Evolutionary conservation across 2,113 vertebrate genomes (phyloP), one percentile per base, ranked within the genome.

Genomic region (Podarcis raffonei): DNA sequence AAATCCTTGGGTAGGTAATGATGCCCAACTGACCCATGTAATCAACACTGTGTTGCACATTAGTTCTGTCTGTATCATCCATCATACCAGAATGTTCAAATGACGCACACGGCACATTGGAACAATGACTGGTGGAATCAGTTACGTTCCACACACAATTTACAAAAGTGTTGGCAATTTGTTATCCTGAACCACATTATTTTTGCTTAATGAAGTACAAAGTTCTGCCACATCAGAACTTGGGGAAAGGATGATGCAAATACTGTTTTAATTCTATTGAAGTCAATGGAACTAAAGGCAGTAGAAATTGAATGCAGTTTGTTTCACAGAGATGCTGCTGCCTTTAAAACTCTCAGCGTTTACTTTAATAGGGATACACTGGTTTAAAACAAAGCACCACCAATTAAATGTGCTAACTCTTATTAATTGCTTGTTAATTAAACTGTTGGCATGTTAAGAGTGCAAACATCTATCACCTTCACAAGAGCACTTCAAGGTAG

Each of bases 131-230:
- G 42, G 62, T 35, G 22, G 84, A 81, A 71, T 30, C 42, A 71
- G 8, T 25, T 57, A 23, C 32, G n/a, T 69, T 68, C 81, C 23
- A 42, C 32, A 37, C 59, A 53, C 39, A 57, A 25, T 68, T 66
- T 69, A 76, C 62, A 83, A 69, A 15, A 20, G 62, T 89, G 48
- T 57, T 20, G 16, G 74, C 25, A 83, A 32, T 37, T 57, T 84
- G 81, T 78, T 59, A 84, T 84, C 37, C n/a, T 57, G 68, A 57
- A 42, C 9, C 59, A 68, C 75, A 86, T 86, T 86, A 66, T 89
- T 89, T 84, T 89, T 84, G 72, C n/a, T 89, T 69, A 89, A 84
- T 77, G 72, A 84, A 89, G 81, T 83, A 78, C 81, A 89, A 83
- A 89, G 65, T 83, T 84, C 37, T 84, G 72, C 39, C 23, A 77